Evolutionary conservation across 2,797 vertebrate genomes (phyloP).

Genomic region (Coregonus sp.): DNA sequence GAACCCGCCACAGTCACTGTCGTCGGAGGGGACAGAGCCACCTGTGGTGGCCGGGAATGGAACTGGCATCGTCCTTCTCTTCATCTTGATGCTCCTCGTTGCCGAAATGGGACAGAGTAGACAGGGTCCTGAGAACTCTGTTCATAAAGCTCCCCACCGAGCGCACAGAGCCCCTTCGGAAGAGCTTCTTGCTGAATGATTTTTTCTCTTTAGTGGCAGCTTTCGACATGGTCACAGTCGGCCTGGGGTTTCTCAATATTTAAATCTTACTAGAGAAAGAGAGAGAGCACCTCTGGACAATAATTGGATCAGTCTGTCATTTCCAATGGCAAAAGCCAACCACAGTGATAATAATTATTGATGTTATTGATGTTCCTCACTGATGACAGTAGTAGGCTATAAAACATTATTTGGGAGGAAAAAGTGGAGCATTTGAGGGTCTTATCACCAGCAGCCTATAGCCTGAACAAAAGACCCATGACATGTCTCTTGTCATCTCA

Average conservation of each 20-base stretch:
- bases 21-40: slow-evolving; percentile 74
- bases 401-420: slow-evolving; percentile 47
- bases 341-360: not conserved
- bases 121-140: slow-evolving; percentile 90
- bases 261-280: not conserved
- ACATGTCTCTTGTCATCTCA: slow-evolving; percentile 33
- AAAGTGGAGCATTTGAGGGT: slow-evolving; percentile 1
- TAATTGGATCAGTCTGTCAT: not conserved
- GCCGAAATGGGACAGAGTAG: slow-evolving; percentile 89
- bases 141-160: slow-evolving; percentile 93
- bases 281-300: not conserved
- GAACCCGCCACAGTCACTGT: slow-evolving; percentile 81
- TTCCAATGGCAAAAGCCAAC: slow-evolving; percentile 28
- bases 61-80: slow-evolving; percentile 72
- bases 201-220: slow-evolving; percentile 87
- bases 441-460: not conserved
- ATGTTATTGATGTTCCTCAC: slow-evolving; percentile 9
- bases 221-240: slow-evolving; percentile 64
- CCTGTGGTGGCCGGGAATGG: slow-evolving; percentile 66
- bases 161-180: slow-evolving; percentile 82
- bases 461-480: not conserved
- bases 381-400: slow-evolving; percentile 36
- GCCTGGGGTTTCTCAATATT: slow-evolving; percentile 56
- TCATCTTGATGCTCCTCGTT: slow-evolving; percentile 77
- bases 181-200: slow-evolving; percentile 91